Conservation (phyloP, 2,113 vertebrate genomes). For the Microtus richardsoni region DNA sequence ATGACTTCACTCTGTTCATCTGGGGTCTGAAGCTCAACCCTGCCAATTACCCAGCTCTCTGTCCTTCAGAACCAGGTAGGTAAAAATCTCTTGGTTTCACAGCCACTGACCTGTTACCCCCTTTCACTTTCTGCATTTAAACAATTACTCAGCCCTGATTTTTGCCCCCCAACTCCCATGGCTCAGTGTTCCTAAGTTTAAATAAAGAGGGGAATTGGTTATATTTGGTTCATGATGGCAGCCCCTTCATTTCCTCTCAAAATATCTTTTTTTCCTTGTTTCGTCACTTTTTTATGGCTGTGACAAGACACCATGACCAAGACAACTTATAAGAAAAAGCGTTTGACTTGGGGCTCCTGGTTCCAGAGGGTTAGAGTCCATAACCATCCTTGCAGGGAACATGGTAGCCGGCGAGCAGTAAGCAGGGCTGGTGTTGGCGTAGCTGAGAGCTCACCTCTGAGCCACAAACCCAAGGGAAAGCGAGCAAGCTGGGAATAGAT, state of each 20-base stretch:
- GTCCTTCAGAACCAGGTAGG: neutral
- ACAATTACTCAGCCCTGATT: neutral
- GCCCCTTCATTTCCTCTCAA: constrained; percentile 23
- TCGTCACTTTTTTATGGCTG: neutral
- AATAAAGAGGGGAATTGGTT: neutral
- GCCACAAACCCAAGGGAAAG: neutral
- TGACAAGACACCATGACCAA: neutral
- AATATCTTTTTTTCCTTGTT: neutral
- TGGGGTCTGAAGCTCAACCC: neutral
- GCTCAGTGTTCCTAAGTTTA: neutral
- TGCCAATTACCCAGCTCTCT: neutral
- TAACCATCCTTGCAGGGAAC: neutral
- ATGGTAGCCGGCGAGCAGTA: neutral
- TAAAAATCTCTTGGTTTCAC: neutral
- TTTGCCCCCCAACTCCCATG: neutral
- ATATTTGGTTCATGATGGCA: neutral
- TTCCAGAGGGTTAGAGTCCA: neutral
- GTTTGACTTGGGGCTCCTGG: neutral
- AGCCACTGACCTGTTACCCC: neutral
- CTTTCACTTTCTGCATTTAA: neutral
- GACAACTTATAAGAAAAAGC: neutral
- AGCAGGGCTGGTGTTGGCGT: neutral
- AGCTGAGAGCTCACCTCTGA: neutral
- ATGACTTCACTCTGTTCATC: neutral
- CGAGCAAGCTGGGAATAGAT: neutral